These are phyloP conservation scores for Tonatia bakeri DNA, from an alignment of 2,113 vertebrate genomes.

Conservation along the genomic window DNA sequence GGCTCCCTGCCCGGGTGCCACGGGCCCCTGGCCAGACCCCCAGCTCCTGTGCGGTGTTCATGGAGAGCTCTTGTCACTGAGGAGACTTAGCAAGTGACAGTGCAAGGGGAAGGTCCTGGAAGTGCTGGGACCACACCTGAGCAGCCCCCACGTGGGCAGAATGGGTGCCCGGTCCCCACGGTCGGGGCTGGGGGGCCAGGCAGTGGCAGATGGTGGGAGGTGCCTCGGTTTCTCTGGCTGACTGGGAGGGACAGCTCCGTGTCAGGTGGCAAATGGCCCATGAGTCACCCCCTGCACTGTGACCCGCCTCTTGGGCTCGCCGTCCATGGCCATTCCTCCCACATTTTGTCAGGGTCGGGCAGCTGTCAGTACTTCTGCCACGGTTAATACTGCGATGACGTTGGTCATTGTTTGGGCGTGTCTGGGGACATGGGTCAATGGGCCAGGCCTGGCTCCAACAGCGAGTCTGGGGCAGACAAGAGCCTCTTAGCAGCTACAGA, in stretches of 20 bases:
- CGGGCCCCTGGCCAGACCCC: background rate
- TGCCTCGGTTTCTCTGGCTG: accelerated
- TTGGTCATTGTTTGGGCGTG: background rate
- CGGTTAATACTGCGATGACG: accelerated
- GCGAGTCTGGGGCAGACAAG: no score
- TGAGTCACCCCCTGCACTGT: background rate
- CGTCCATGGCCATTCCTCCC: background rate
- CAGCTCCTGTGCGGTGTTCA: no score
- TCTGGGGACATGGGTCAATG: accelerated
- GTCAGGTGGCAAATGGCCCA: background rate
- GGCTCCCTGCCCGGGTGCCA: accelerated
- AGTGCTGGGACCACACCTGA: accelerated
- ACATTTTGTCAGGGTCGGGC: background rate
- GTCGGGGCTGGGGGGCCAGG: no score
- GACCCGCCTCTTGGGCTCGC: accelerated
- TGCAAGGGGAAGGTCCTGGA: background rate
- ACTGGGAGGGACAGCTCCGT: background rate
- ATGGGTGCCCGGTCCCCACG: accelerated
- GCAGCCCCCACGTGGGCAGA: background rate
- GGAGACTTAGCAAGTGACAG: background rate
- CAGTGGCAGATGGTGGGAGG: background rate
- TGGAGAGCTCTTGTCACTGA: background rate
- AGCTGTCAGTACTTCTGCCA: no score
- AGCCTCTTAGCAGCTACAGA: background rate
- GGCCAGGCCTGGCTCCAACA: background rate